Conservation (phyloP, 2,113 vertebrate species). For the Ivindomyrus marchei region DNA sequence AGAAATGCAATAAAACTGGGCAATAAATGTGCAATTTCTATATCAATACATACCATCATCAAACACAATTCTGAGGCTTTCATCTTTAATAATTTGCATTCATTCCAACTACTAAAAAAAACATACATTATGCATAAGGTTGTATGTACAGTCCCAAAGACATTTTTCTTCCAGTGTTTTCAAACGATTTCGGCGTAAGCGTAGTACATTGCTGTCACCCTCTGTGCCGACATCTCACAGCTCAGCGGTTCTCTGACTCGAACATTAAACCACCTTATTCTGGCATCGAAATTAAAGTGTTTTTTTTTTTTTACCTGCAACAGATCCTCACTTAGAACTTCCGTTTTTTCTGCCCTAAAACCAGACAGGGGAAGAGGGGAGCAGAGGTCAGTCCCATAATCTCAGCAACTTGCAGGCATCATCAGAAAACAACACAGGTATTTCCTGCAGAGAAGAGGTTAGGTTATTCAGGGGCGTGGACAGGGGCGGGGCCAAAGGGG, state of each 20-base stretch:
- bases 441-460: background rate
- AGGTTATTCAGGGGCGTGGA: background rate
- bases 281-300: background rate
- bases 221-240: background rate
- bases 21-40: background rate
- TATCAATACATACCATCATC: background rate
- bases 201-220: background rate
- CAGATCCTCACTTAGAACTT: constrained; percentile 71
- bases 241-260: background rate
- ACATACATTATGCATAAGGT: background rate
- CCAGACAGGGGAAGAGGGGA: constrained; percentile 3
- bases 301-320: constrained; percentile 59
- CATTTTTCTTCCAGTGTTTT: background rate
- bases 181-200: background rate
- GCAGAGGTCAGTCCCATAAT: background rate
- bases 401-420: background rate
- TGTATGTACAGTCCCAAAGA: background rate
- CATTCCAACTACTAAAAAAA: background rate
- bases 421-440: too few relatives aligned
- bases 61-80: background rate
- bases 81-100: background rate
- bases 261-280: background rate
- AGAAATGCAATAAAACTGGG: background rate
- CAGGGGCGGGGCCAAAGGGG: background rate
- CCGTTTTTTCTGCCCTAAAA: constrained; percentile 72